A percentile compares a stretch with the other conserved stretches of the same genome.
These are phyloP conservation scores for Pterocles burchelli DNA, from an alignment of 2,113 vertebrate genomes.

Conservation along the genomic window DNA sequence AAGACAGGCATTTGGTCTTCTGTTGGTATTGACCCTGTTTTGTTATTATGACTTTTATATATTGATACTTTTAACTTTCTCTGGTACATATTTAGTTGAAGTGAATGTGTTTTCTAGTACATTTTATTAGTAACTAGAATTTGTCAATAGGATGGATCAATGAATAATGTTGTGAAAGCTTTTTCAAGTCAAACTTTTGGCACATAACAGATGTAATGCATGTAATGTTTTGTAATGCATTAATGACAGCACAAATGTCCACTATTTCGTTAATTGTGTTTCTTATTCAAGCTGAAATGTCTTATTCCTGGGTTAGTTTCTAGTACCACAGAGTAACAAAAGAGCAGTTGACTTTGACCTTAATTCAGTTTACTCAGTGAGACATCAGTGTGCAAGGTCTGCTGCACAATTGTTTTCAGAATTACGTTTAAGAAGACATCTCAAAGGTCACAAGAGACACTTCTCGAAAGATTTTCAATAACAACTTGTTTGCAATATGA, in stretches of 20 bases:
- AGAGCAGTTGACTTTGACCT: constrained; percentile 12
- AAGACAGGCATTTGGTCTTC: background rate
- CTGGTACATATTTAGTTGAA: background rate
- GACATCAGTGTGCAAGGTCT: background rate
- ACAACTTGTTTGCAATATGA: constrained; percentile 27
- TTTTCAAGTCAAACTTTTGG: background rate
- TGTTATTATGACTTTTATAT: background rate
- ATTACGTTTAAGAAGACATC: constrained; percentile 1
- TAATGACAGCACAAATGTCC: background rate
- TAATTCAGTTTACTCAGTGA: constrained; percentile 10
- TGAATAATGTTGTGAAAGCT: background rate
- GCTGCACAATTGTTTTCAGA: constrained; percentile 27
- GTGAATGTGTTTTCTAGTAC: background rate
- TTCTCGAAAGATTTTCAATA: background rate
- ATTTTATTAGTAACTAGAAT: background rate
- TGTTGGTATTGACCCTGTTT: background rate
- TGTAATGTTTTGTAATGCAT: background rate
- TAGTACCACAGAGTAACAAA: background rate
- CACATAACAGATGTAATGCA: background rate
- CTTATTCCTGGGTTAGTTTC: background rate
- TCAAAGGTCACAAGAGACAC: constrained; percentile 24
- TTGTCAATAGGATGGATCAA: background rate
- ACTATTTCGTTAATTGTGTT: background rate
- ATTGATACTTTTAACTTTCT: background rate
- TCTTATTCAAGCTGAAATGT: background rate